Evolutionary conservation across 2,113 vertebrate genomes (phyloP).

Genomic region (Himantopus leucocephalus): DNA sequence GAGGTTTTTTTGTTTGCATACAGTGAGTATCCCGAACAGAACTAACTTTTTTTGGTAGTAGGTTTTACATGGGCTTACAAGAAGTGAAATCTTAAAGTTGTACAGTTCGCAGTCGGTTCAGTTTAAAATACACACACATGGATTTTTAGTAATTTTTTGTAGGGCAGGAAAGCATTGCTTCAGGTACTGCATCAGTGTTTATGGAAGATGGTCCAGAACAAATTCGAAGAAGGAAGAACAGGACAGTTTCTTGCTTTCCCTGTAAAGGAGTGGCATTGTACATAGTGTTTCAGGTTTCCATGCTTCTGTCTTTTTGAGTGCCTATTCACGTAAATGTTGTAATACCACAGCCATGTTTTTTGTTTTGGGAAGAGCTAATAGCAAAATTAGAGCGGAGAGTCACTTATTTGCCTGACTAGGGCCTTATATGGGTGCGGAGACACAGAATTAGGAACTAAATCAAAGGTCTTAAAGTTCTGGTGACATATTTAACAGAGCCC

Average conservation of each 20-base stretch:
- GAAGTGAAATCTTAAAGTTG: background rate
- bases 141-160: background rate
- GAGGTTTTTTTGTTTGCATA: background rate
- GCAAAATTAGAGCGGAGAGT: background rate
- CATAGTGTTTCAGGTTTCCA: rapidly evolving
- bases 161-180: background rate
- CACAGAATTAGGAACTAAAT: background rate
- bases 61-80: background rate
- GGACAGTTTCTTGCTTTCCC: background rate
- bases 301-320: background rate
- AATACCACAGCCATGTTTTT: background rate
- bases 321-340: rapidly evolving
- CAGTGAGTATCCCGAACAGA: rapidly evolving
- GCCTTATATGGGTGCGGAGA: background rate
- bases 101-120: rapidly evolving
- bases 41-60: background rate
- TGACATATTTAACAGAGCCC: rapidly evolving
- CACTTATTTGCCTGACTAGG: background rate
- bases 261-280: background rate
- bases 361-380: background rate
- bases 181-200: background rate
- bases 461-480: background rate
- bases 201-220: background rate
- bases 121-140: rapidly evolving
- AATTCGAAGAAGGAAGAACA: background rate